Conservation (phyloP, 37 sponge, comb jelly and placozoan genomes). For the Haliclona indistincta region DNA sequence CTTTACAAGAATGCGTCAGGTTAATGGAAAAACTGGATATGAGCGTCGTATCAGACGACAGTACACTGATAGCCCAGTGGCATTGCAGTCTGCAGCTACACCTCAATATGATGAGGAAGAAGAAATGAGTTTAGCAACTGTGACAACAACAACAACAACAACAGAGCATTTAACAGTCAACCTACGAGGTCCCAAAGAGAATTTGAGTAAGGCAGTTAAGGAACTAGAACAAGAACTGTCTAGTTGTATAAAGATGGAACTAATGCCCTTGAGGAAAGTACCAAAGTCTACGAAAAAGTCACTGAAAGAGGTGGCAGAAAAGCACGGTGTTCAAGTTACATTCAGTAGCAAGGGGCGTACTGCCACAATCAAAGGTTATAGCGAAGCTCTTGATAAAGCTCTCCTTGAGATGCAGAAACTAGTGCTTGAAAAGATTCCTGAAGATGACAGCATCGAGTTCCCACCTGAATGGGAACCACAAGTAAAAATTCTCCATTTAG, state of each 20-base stretch:
- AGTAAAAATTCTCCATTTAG: background rate
- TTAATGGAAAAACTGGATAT: slow-evolving; percentile 7
- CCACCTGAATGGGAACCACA: slow-evolving; percentile 41
- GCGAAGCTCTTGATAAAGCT: background rate
- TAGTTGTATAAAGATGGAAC: background rate
- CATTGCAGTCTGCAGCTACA: background rate
- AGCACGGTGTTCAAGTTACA: no score
- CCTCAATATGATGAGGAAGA: background rate
- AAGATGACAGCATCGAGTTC: background rate
- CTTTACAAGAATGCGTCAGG: background rate
- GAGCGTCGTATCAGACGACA: background rate
- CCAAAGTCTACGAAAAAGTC: no score
- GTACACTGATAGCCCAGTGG: background rate
- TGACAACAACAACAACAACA: background rate
- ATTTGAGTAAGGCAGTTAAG: background rate
- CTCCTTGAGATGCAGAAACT: background rate
- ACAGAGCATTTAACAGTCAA: background rate
- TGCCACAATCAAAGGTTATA: background rate
- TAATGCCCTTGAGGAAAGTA: no score
- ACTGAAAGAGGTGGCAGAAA: background rate
- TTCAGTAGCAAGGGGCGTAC: background rate
- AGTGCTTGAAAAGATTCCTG: background rate
- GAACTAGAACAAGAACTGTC: background rate
- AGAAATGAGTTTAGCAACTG: background rate
- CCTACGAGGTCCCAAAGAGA: slow-evolving; percentile 4